Conservation (phyloP, 2,888 invertebrate genomes). For the Andrena chrysosceles region DNA sequence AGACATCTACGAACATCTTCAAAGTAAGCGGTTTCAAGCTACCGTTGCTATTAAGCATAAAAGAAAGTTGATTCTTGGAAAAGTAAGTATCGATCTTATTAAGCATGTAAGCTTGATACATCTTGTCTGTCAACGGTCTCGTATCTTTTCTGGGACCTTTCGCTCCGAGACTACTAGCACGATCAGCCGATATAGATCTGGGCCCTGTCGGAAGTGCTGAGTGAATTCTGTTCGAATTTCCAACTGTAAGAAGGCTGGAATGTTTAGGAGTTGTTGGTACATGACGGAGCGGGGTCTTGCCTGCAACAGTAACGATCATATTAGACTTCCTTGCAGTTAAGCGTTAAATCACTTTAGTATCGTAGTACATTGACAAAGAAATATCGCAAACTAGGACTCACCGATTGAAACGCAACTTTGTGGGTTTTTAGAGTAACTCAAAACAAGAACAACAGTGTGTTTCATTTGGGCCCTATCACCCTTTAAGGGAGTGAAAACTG, state of each 20-base stretch:
- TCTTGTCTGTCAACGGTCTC: constrained; percentile 78
- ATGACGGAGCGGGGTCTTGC: constrained; percentile 60
- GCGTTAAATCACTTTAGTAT: no score
- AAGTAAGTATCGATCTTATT: constrained; percentile 79
- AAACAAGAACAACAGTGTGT: no score
- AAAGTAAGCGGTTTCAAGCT: constrained; percentile 80
- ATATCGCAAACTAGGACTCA: no score
- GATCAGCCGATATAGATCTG: constrained; percentile 79
- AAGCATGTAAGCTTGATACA: constrained; percentile 78
- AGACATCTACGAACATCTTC: constrained; percentile 80
- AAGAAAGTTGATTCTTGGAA: constrained; percentile 61
- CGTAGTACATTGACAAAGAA: background rate
- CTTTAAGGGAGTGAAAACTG: no score
- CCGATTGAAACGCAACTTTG: no score
- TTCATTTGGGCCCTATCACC: no score
- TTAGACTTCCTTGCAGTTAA: background rate
- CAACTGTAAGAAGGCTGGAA: constrained; percentile 21
- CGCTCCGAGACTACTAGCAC: constrained; percentile 70
- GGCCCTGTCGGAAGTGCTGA: constrained; percentile 53
- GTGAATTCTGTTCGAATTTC: constrained; percentile 40
- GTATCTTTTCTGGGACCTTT: constrained; percentile 78
- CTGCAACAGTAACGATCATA: constrained; percentile 24
- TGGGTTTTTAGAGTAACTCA: no score
- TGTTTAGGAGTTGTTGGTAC: constrained; percentile 58
- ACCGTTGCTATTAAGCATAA: constrained; percentile 76